These are phyloP conservation scores for Spheniscus mendiculus DNA, from an alignment of 2,113 vertebrate species.

Conservation along the genomic window DNA sequence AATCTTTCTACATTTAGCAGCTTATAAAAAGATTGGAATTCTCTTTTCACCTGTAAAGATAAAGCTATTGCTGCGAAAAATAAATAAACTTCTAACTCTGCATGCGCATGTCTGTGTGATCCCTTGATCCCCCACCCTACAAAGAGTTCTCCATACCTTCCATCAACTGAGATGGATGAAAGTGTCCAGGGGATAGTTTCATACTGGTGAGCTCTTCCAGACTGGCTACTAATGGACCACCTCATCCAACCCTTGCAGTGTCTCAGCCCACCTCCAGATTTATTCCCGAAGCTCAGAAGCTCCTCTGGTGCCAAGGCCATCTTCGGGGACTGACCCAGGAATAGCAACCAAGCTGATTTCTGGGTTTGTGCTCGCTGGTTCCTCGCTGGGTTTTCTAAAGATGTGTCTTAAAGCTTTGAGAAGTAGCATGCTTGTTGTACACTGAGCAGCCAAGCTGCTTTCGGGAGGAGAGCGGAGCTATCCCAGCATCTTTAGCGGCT, in stretches of 20 bases:
- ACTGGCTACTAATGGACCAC: neutral
- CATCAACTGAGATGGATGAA: neutral
- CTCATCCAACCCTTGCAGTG: neutral
- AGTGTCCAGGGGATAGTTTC: neutral
- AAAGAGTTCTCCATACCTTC: neutral
- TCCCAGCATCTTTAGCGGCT: neutral
- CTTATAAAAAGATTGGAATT: neutral
- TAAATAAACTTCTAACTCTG: neutral
- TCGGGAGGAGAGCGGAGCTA: neutral
- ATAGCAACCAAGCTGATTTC: neutral
- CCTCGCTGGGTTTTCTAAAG: neutral
- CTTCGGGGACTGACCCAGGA: neutral
- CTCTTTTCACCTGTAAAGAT: neutral
- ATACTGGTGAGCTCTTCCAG: neutral
- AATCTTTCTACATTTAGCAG: neutral
- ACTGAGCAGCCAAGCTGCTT: neutral
- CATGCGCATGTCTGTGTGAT: rapidly evolving
- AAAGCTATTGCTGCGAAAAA: neutral
- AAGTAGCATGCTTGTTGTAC: rapidly evolving
- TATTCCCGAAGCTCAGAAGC: neutral
- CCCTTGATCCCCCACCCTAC: neutral
- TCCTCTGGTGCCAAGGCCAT: neutral
- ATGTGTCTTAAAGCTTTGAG: neutral
- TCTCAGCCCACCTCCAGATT: neutral
- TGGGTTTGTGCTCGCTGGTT: neutral